phyloP scores from a whole-genome alignment of 2,113 vertebrate species.

The Grus americana region DNA sequence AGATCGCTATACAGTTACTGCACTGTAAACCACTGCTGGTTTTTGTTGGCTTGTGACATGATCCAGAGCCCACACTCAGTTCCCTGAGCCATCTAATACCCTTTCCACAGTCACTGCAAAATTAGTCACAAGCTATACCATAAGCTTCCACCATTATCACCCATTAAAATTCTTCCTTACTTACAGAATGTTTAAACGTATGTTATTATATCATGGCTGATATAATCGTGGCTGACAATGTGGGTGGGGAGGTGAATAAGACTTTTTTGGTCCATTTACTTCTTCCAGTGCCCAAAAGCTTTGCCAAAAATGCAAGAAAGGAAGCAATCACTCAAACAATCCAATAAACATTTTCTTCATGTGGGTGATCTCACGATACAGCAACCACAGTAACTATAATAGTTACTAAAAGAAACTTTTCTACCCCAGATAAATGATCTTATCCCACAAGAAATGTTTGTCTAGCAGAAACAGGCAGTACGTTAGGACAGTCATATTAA shows the following conservation, averaged over 20 bases:
- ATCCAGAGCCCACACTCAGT: not conserved
- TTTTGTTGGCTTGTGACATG: not conserved
- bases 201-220: conserved; percentile 30
- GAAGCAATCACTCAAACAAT: conserved; percentile 63
- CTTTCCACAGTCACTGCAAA: not conserved
- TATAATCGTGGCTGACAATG: conserved; percentile 40
- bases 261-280: conserved; percentile 50
- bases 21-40: not conserved
- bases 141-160: conserved; percentile 33
- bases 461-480: not conserved
- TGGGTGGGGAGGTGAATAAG: conserved; percentile 48
- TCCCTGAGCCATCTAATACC: not conserved
- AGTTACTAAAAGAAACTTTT: conserved; percentile 11
- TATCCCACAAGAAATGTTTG: conserved; percentile 35
- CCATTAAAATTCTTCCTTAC: conserved; percentile 56
- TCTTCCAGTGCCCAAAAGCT: conserved; percentile 17
- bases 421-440: not conserved
- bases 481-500: not conserved
- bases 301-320: conserved; percentile 52
- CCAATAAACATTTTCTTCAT: conserved; percentile 65
- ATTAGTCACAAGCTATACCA: not conserved
- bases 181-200: conserved; percentile 46
- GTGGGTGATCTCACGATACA: conserved; percentile 47
- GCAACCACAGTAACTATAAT: conserved; percentile 32
- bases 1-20: not conserved